phyloP scores from a whole-genome alignment of 2,888 invertebrate genomes.

The Aricia artaxerxes region DNA sequence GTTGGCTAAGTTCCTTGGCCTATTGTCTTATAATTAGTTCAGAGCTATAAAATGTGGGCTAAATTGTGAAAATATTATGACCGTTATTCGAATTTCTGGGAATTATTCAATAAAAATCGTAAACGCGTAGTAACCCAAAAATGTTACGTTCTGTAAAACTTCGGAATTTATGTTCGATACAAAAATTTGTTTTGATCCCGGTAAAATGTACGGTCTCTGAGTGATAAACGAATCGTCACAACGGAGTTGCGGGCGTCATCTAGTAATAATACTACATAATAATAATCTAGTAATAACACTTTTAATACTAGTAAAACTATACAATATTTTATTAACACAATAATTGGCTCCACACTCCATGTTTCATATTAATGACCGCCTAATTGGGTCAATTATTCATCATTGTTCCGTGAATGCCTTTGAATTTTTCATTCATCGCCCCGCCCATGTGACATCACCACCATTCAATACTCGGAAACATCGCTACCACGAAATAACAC shows the following conservation, averaged over 20 bases:
- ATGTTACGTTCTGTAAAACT: background rate
- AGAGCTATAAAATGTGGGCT: slow-evolving; percentile 5
- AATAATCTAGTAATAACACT: too few species aligned
- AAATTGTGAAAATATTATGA: background rate
- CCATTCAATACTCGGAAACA: background rate
- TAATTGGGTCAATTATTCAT: background rate
- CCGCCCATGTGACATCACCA: slow-evolving; percentile 9
- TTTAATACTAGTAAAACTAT: background rate
- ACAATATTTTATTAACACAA: background rate
- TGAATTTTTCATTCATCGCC: slow-evolving; percentile 8
- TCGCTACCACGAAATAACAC: slow-evolving; percentile 1
- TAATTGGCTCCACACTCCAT: background rate
- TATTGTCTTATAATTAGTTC: slow-evolving; percentile 14
- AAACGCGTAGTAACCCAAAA: background rate
- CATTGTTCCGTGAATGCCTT: background rate
- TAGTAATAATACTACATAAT: too few species aligned
- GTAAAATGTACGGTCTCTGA: too few species aligned
- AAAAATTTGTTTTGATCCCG: background rate
- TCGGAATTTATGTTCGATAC: background rate
- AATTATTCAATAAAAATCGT: background rate
- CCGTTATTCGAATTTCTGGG: background rate
- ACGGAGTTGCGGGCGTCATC: too few species aligned
- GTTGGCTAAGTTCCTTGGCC: background rate
- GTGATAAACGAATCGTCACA: too few species aligned
- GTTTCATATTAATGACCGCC: background rate